A percentile compares a stretch with the other conserved stretches of the same genome.
Evolutionary conservation across 2,888 invertebrate species (phyloP).

Genomic region (Allolobophora icterica): DNA sequence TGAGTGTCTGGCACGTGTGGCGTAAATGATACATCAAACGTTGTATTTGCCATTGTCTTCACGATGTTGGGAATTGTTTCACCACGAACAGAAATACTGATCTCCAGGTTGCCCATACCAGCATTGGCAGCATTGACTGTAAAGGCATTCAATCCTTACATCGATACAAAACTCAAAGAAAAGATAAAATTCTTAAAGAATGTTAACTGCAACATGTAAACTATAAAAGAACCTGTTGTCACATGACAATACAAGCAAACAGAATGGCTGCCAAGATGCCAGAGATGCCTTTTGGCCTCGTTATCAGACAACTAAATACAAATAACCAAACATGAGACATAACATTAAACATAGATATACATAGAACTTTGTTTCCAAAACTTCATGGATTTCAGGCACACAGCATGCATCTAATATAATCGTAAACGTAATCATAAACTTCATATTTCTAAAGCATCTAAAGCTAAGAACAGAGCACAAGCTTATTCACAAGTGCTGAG

Average conservation of each 20-base stretch:
- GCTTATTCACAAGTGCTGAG: too few species aligned
- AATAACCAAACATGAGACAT: not conserved
- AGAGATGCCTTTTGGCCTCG: too few species aligned
- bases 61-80: constrained; percentile 98
- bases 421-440: too few species aligned
- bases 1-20: constrained; percentile 92
- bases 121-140: constrained; percentile 93
- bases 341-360: not conserved
- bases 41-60: constrained; percentile 89
- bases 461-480: too few species aligned
- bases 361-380: not conserved
- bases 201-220: not conserved
- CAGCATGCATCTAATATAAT: not conserved
- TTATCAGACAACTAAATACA: not conserved
- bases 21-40: constrained; percentile 94
- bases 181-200: not conserved
- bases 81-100: constrained; percentile 93
- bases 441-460: too few species aligned
- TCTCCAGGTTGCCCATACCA: constrained; percentile 94
- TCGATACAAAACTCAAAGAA: constrained; percentile 4
- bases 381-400: not conserved
- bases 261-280: not conserved
- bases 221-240: not conserved
- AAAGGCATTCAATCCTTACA: not conserved
- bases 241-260: not conserved